Conservation (phyloP, 2,113 vertebrate species). For the Eleginops maclovinus region DNA sequence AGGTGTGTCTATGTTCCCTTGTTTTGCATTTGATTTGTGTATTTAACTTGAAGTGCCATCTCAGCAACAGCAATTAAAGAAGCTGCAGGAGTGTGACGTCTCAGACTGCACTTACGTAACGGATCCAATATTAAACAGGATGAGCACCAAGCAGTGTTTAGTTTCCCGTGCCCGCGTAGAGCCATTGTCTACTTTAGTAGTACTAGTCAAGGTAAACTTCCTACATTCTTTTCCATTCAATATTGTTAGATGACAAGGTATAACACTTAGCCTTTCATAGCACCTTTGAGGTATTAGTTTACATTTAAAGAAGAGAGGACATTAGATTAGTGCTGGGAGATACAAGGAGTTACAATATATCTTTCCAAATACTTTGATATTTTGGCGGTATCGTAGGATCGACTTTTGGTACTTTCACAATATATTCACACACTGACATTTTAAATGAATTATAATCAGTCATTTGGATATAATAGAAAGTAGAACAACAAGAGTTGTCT, state of each 20-base stretch:
- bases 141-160: constrained; percentile 2
- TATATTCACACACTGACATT: no score
- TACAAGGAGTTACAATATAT: no score
- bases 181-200: neutral
- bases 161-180: constrained; percentile 6
- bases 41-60: neutral
- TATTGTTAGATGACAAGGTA: neutral
- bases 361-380: no score
- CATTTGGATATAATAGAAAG: no score
- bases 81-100: constrained; percentile 2
- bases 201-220: neutral
- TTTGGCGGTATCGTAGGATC: no score
- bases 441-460: no score
- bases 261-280: neutral
- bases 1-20: neutral
- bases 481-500: no score
- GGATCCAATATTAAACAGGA: constrained; percentile 13
- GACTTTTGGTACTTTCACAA: no score
- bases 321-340: neutral
- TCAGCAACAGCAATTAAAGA: constrained; percentile 3
- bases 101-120: neutral
- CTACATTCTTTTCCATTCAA: neutral
- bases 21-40: constrained; percentile 13
- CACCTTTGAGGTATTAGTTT: neutral
- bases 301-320: neutral